Percentiles rank a stretch among this genome's conserved stretches.
Evolutionary conservation across 2,113 vertebrate genomes (phyloP).

Genomic region (Hiodon alosoides): DNA sequence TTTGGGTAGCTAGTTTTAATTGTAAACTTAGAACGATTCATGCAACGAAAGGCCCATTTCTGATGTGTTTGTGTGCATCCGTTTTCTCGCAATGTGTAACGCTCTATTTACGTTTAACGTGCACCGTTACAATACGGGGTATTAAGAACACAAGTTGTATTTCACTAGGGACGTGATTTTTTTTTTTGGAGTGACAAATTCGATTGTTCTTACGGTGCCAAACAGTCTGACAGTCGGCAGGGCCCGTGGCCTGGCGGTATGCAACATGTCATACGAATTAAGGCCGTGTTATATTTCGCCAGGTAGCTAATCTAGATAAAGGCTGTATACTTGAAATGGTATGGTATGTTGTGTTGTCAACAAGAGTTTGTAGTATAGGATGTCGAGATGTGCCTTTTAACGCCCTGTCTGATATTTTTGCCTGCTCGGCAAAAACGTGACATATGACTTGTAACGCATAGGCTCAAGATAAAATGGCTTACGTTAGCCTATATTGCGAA

Average conservation of each 20-base stretch:
- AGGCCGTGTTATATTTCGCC: not conserved
- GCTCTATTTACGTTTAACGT: too few species aligned
- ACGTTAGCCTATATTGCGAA: constrained; percentile 4
- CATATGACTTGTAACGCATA: not conserved
- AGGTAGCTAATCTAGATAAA: not conserved
- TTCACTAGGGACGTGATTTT: not conserved
- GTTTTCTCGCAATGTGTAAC: too few species aligned
- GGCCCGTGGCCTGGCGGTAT: constrained; percentile 17
- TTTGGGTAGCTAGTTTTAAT: too few species aligned
- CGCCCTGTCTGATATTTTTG: not conserved
- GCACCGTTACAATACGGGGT: too few species aligned
- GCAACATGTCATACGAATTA: constrained; percentile 15
- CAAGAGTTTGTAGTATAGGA: too few species aligned
- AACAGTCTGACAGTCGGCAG: constrained; percentile 6
- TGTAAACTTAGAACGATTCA: too few species aligned
- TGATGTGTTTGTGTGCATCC: too few species aligned
- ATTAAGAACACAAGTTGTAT: too few species aligned
- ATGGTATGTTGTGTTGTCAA: too few species aligned
- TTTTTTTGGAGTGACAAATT: not conserved
- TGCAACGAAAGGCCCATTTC: too few species aligned
- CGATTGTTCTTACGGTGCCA: constrained; percentile 6
- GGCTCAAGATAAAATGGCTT: constrained; percentile 11
- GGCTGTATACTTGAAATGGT: too few species aligned
- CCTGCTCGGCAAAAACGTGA: not conserved
- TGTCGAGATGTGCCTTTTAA: not conserved